Evolutionary conservation across 1,140 invertebrate species (phyloP).

Genomic region (Leptestheria dahalacensis): DNA sequence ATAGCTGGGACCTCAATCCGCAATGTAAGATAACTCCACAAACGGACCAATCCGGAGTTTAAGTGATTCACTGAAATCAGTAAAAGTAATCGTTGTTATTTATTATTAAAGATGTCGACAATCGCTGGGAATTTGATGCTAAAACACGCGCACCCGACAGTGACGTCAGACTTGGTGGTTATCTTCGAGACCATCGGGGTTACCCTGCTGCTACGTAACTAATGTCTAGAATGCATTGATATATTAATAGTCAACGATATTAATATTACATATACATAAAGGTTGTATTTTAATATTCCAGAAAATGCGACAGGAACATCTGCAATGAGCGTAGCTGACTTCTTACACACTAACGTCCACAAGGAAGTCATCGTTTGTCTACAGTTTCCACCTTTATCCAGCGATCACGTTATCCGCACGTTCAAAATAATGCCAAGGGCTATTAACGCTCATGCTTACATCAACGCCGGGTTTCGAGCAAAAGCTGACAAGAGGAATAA

Average conservation of each 20-base stretch:
- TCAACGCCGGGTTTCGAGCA: conserved; percentile 61
- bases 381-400: conserved; percentile 32
- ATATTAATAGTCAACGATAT: too few relatives aligned
- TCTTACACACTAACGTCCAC: too few relatives aligned
- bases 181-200: conserved; percentile 50
- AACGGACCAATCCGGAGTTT: too few relatives aligned
- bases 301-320: too few relatives aligned
- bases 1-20: conserved; percentile 25
- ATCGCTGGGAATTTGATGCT: conserved; percentile 25
- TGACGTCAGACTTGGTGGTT: conserved; percentile 60
- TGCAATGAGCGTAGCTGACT: too few relatives aligned
- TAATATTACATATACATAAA: too few relatives aligned
- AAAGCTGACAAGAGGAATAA: conserved; percentile 37
- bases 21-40: too few relatives aligned
- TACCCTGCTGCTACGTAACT: conserved; percentile 41
- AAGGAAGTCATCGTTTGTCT: conserved; percentile 47
- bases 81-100: too few relatives aligned
- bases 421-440: conserved; percentile 56
- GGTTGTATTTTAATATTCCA: too few relatives aligned
- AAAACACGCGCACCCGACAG: conserved; percentile 49
- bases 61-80: too few relatives aligned
- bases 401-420: conserved; percentile 18
- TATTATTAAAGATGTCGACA: neutral
- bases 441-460: conserved; percentile 67
- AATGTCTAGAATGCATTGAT: too few relatives aligned